Evolutionary conservation across 2,888 invertebrate genomes (phyloP).

Genomic region (Drosophila nr. perissopoda): DNA sequence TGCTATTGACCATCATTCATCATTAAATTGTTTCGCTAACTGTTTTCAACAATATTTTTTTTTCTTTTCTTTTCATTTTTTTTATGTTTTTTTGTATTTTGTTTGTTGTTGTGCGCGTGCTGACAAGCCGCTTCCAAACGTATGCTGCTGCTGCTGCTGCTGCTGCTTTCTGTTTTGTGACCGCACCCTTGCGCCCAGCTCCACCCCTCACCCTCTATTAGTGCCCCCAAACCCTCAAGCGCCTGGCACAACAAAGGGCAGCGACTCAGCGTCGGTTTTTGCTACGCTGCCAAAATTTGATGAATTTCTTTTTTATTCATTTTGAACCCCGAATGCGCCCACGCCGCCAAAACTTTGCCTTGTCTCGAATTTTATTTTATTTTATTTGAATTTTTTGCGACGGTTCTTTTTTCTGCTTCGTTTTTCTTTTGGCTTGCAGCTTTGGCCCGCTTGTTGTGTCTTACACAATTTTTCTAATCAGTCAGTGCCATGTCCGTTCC

Average conservation of each 20-base stretch:
- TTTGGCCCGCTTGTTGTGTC: slow-evolving; percentile 66
- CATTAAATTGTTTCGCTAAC: slow-evolving; percentile 80
- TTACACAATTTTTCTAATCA: slow-evolving; percentile 76
- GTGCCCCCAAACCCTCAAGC: neutral
- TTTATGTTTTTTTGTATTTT: neutral
- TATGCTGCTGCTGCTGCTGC: slow-evolving; percentile 14
- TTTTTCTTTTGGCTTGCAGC: slow-evolving; percentile 17
- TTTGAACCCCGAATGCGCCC: slow-evolving; percentile 24
- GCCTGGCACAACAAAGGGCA: slow-evolving; percentile 47
- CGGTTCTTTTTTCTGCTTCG: slow-evolving; percentile 13
- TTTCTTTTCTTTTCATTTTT: slow-evolving; percentile 14
- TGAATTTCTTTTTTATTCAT: slow-evolving; percentile 79
- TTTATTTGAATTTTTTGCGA: slow-evolving; percentile 29
- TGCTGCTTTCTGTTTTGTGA: neutral
- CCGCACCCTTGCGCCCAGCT: slow-evolving; percentile 5
- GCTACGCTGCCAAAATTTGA: slow-evolving; percentile 76
- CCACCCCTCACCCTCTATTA: neutral
- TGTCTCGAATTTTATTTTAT: slow-evolving; percentile 34
- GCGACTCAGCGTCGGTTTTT: slow-evolving; percentile 46
- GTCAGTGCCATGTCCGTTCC: slow-evolving; percentile 64
- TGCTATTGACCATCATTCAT: slow-evolving; percentile 77
- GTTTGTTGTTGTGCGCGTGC: slow-evolving; percentile 47
- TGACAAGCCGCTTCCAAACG: slow-evolving; percentile 68
- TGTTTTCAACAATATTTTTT: slow-evolving; percentile 71
- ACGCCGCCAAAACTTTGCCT: slow-evolving; percentile 29